Conservation (phyloP, 2,113 vertebrate genomes). For the Istiophorus platypterus region DNA sequence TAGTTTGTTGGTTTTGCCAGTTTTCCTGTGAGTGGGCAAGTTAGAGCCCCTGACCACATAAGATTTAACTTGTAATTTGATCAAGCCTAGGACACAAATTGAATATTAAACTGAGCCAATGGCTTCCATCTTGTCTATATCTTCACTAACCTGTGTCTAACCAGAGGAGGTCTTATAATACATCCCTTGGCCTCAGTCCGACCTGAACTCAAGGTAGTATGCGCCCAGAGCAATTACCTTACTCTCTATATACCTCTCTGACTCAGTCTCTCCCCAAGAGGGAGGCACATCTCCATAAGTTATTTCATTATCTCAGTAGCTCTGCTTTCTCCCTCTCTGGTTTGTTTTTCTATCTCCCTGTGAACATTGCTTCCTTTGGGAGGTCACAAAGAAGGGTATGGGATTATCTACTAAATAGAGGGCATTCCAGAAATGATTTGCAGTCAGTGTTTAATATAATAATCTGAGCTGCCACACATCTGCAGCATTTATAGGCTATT, state of each 20-base stretch:
- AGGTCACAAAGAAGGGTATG: slow-evolving; percentile 70
- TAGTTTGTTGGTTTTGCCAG: background rate
- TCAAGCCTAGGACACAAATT: slow-evolving; percentile 36
- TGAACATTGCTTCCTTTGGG: slow-evolving; percentile 63
- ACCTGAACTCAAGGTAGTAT: slow-evolving; percentile 62
- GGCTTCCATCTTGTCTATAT: slow-evolving; percentile 63
- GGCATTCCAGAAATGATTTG: slow-evolving; percentile 63
- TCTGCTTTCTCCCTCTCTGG: slow-evolving; percentile 66
- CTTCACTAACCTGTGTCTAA: slow-evolving; percentile 69
- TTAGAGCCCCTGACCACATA: slow-evolving; percentile 8
- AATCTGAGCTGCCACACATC: slow-evolving; percentile 54
- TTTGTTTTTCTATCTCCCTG: slow-evolving; percentile 67
- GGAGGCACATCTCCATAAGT: slow-evolving; percentile 78
- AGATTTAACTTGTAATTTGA: slow-evolving; percentile 43
- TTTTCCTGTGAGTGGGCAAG: background rate
- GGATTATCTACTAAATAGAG: slow-evolving; percentile 71
- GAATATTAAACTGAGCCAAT: slow-evolving; percentile 63
- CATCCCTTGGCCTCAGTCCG: slow-evolving; percentile 64
- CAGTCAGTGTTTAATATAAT: slow-evolving; percentile 61
- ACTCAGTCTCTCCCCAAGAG: slow-evolving; percentile 50
- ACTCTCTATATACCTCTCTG: slow-evolving; percentile 64
- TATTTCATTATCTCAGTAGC: slow-evolving; percentile 83
- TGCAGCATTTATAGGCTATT: slow-evolving; percentile 42
- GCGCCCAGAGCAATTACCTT: slow-evolving; percentile 74
- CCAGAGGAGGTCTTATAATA: slow-evolving; percentile 70